phyloP scores from a whole-genome alignment of 2,888 invertebrate species.

The Cancer borealis region DNA sequence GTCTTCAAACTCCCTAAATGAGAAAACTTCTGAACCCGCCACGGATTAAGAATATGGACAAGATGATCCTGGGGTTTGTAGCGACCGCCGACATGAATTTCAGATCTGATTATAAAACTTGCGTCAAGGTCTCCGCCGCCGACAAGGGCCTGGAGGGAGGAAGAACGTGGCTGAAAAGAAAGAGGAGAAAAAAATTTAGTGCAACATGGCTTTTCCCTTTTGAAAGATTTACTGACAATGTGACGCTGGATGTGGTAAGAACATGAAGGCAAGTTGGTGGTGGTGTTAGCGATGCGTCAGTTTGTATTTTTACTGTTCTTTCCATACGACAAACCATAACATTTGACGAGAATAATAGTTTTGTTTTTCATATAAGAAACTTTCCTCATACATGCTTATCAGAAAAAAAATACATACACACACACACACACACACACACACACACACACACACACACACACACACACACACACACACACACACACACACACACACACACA shows the following conservation, averaged over 20 bases:
- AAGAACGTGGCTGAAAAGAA: not conserved
- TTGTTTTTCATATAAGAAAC: not conserved
- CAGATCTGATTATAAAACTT: conserved; percentile 55
- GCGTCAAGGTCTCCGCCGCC: conserved; percentile 14
- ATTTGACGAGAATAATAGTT: not conserved
- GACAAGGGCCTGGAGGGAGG: conserved; percentile 14
- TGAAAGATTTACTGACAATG: conserved; percentile 14
- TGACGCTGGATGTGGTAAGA: not conserved
- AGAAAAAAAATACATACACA: not conserved
- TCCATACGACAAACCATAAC: not conserved
- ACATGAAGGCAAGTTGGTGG: not conserved
- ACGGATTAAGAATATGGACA: conserved; percentile 55
- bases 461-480: conserved; percentile 39
- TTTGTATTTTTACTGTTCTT: not conserved
- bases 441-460: conserved; percentile 47
- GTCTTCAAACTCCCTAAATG: conserved; percentile 52
- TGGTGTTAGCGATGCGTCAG: not conserved
- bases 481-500: conserved; percentile 40
- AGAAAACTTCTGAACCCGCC: conserved; percentile 51
- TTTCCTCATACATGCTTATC: not conserved
- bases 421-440: conserved; percentile 35
- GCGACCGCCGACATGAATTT: conserved; percentile 40
- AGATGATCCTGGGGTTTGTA: conserved; percentile 54
- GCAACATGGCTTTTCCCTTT: not conserved
- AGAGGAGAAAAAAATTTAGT: not conserved